These are phyloP conservation scores for Rhinopomastus cyanomelas DNA, from an alignment of 2,113 vertebrate species.

Conservation along the genomic window DNA sequence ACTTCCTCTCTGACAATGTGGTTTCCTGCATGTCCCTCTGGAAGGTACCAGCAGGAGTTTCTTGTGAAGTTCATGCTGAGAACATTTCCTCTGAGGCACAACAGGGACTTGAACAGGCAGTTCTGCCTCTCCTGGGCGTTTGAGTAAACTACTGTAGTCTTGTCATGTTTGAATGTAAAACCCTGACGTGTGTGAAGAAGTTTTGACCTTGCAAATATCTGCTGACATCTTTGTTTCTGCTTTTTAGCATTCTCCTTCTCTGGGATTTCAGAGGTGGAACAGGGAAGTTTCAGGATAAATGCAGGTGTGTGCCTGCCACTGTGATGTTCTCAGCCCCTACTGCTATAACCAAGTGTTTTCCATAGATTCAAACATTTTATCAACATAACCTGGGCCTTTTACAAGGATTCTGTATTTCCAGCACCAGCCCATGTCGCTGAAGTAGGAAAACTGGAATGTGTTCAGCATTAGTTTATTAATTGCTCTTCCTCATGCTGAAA, in stretches of 20 bases:
- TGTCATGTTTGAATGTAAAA: neutral
- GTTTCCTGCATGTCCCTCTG: conserved; percentile 6
- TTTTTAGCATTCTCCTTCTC: neutral
- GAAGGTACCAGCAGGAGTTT: conserved; percentile 3
- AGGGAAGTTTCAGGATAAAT: neutral
- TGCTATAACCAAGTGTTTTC: neutral
- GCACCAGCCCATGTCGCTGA: neutral
- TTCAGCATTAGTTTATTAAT: neutral
- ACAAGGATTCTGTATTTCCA: neutral
- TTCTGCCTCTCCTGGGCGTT: neutral
- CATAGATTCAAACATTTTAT: neutral
- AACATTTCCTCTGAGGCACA: conserved; percentile 25
- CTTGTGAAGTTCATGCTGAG: conserved; percentile 13
- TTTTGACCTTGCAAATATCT: neutral
- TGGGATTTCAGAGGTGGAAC: neutral
- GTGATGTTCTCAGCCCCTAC: neutral
- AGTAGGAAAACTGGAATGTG: neutral
- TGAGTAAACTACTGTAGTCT: neutral
- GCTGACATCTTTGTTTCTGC: neutral
- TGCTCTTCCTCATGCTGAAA: neutral
- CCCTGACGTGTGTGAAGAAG: neutral
- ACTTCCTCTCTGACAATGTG: conserved; percentile 11
- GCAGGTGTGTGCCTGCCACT: neutral
- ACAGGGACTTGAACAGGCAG: neutral
- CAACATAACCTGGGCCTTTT: neutral